A percentile compares a stretch with the other conserved stretches of the same genome.
phyloP scores from a whole-genome alignment of 2,797 vertebrate genomes.

The Hydrolagus colliei region DNA sequence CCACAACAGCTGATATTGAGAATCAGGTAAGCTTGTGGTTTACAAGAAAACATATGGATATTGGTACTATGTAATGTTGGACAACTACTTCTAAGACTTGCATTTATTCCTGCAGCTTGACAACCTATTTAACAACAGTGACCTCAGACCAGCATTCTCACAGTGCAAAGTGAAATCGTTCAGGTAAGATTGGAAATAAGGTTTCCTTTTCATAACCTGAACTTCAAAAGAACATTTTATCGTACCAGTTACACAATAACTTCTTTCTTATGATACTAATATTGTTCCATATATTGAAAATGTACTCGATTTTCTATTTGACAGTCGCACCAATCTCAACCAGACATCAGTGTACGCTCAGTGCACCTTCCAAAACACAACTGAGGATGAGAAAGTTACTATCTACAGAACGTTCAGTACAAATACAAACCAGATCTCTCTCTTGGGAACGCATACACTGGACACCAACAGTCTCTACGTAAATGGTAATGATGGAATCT shows the following conservation, averaged over 20 bases:
- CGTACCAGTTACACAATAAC: no score
- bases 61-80: no score
- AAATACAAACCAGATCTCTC: background rate
- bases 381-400: background rate
- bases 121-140: background rate
- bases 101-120: background rate
- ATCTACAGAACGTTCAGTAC: background rate
- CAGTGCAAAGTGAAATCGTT: background rate
- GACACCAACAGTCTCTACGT: background rate
- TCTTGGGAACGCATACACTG: background rate
- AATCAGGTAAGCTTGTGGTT: no score
- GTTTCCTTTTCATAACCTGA: background rate
- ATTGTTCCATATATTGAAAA: no score
- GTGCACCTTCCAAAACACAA: background rate
- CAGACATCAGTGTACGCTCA: background rate
- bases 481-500: background rate
- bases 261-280: no score
- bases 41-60: no score
- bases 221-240: no score
- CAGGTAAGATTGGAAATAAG: background rate
- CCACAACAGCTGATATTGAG: no score
- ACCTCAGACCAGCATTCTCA: background rate
- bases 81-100: no score
- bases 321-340: background rate
- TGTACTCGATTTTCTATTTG: no score